A percentile compares a stretch with the other conserved stretches of the same genome.
Conservation (phyloP, 2,888 invertebrate species). For the Drosophila merina region DNA sequence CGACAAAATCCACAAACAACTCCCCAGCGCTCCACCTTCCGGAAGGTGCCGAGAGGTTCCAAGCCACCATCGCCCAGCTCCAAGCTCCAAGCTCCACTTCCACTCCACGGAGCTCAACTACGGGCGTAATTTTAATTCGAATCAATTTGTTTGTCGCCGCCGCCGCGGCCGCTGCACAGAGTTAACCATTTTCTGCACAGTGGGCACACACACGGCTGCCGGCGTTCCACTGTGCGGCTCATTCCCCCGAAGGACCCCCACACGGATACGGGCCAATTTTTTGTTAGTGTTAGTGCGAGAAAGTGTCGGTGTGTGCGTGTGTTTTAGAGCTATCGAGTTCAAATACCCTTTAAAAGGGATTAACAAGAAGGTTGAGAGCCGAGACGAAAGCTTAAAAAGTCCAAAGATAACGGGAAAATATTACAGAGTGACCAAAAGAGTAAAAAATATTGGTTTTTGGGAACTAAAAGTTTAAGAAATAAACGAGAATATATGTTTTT, state of each 20-base stretch:
- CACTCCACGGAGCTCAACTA: constrained; percentile 14
- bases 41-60: constrained; percentile 12
- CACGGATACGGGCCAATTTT: constrained; percentile 4
- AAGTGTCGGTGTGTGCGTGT: background rate
- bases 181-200: constrained; percentile 36
- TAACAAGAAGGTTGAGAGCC: background rate
- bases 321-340: constrained; percentile 1
- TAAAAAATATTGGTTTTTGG: too few relatives aligned
- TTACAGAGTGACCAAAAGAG: too few relatives aligned
- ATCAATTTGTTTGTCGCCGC: constrained; percentile 78
- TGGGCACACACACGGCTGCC: constrained; percentile 14
- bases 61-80: constrained; percentile 7
- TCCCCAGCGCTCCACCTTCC: background rate
- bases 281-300: background rate
- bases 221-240: constrained; percentile 24
- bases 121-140: constrained; percentile 73
- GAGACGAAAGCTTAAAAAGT: too few relatives aligned
- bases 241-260: background rate
- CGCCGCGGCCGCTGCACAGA: constrained; percentile 72
- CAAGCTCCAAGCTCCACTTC: constrained; percentile 6
- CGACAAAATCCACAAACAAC: background rate
- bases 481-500: too few relatives aligned
- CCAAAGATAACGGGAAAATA: too few relatives aligned
- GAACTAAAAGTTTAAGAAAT: too few relatives aligned
- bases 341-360: background rate